A percentile compares a stretch with the other conserved stretches of the same genome.
Conservation (phyloP, 2,113 vertebrate genomes). For the Hippocampus barbouri region DNA sequence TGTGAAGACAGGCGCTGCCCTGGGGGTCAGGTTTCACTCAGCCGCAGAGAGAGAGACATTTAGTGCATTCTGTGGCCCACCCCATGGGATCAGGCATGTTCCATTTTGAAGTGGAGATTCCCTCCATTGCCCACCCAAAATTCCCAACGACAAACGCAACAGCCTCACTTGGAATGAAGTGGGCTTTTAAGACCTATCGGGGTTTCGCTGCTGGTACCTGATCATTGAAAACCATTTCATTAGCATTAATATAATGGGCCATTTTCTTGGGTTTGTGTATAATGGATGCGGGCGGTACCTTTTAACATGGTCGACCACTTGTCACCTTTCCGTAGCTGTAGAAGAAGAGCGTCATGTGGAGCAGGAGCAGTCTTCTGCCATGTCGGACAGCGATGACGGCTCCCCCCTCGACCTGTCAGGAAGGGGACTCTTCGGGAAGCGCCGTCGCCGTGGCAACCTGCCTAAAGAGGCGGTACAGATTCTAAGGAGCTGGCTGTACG, state of each 20-base stretch:
- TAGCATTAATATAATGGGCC: neutral
- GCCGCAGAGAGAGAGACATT: slow-evolving; percentile 63
- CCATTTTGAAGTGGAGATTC: slow-evolving; percentile 61
- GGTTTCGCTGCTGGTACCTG: slow-evolving; percentile 6
- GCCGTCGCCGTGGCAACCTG: slow-evolving; percentile 90
- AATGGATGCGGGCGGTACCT: neutral
- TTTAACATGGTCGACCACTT: neutral
- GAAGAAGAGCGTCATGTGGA: slow-evolving; percentile 61
- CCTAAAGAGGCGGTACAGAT: slow-evolving; percentile 94
- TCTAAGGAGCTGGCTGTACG: slow-evolving; percentile 90
- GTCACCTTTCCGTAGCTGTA: slow-evolving; percentile 45
- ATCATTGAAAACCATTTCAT: neutral
- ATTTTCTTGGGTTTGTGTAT: neutral
- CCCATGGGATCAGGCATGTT: slow-evolving; percentile 64
- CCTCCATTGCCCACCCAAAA: slow-evolving; percentile 35
- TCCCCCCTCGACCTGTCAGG: slow-evolving; percentile 78
- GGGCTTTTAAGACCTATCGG: neutral
- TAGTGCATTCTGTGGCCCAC: slow-evolving; percentile 66
- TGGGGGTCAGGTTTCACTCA: slow-evolving; percentile 74
- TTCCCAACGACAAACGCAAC: neutral
- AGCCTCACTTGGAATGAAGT: neutral
- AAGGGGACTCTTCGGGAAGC: slow-evolving; percentile 75
- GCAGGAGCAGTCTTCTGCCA: slow-evolving; percentile 71
- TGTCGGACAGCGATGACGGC: slow-evolving; percentile 91
- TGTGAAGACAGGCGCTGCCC: slow-evolving; percentile 74